phyloP scores from a whole-genome alignment of 2,888 invertebrate genomes.

The Lamproptera curius region DNA sequence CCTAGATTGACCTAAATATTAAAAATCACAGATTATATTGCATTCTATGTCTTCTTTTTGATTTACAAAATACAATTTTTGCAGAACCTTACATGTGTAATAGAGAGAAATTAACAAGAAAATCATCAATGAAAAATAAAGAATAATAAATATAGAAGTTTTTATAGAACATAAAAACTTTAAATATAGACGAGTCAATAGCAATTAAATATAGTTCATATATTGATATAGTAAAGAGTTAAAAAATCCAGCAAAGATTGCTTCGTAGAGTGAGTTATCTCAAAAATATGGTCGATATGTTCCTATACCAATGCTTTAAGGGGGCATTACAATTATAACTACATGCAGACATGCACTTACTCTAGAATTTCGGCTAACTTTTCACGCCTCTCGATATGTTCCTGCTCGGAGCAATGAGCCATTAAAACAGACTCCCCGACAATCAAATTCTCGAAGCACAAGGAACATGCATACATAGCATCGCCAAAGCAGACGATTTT shows the following conservation, averaged over 20 bases:
- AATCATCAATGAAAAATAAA: neutral
- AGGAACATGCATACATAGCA: constrained; percentile 60
- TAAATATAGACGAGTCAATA: constrained; percentile 7
- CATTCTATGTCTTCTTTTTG: constrained; percentile 8
- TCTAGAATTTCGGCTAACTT: constrained; percentile 48
- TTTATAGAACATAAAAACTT: neutral
- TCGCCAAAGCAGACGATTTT: constrained; percentile 72
- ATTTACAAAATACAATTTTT: neutral
- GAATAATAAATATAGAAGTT: neutral
- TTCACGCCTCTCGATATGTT: constrained; percentile 49
- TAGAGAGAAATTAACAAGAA: constrained; percentile 1
- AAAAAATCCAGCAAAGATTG: neutral
- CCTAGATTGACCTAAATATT: constrained; percentile 10
- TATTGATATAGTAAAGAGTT: neutral
- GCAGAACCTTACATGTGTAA: constrained; percentile 2
- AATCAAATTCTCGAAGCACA: constrained; percentile 65
- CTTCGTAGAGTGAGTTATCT: neutral
- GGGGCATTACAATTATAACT: neutral
- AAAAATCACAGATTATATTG: constrained; percentile 20
- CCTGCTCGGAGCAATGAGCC: constrained; percentile 51
- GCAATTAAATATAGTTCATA: neutral
- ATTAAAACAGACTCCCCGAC: constrained; percentile 63
- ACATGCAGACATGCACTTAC: constrained; percentile 33
- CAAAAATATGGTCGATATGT: constrained; percentile 8
- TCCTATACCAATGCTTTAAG: neutral